Conservation (phyloP, 2,888 invertebrate genomes). For the Apamea crenata region DNA sequence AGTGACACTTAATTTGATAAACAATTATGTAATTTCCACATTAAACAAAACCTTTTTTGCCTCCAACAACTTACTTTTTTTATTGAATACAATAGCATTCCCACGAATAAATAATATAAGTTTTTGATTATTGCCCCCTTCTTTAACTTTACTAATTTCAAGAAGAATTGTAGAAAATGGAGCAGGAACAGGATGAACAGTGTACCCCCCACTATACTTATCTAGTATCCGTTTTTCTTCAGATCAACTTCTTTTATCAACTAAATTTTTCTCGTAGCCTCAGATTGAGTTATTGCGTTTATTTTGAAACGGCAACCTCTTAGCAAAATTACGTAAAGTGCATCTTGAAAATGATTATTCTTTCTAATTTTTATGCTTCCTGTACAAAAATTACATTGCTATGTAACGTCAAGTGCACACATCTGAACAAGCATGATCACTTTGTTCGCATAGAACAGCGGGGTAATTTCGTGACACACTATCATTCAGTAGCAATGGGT, state of each 20-base stretch:
- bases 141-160: conserved; percentile 91
- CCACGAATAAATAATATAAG: conserved; percentile 96
- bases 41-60: background rate
- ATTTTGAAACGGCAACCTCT: conserved; percentile 4
- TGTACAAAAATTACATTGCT: background rate
- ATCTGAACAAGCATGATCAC: background rate
- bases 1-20: background rate
- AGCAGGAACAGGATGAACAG: conserved; percentile 94
- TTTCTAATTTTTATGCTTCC: background rate
- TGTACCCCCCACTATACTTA: conserved; percentile 91
- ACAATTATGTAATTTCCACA: background rate
- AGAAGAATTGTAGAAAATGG: conserved; percentile 93
- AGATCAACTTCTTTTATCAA: background rate
- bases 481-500: too few relatives aligned
- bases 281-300: background rate
- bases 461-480: too few relatives aligned
- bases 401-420: conserved; percentile 9
- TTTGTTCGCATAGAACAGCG: background rate
- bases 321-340: conserved; percentile 24
- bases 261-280: too few relatives aligned
- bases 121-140: conserved; percentile 94
- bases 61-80: background rate
- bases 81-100: conserved; percentile 90
- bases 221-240: background rate
- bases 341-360: background rate